These are phyloP conservation scores for Nycticorax nycticorax DNA, from an alignment of 2,113 vertebrate genomes.

Conservation along the genomic window DNA sequence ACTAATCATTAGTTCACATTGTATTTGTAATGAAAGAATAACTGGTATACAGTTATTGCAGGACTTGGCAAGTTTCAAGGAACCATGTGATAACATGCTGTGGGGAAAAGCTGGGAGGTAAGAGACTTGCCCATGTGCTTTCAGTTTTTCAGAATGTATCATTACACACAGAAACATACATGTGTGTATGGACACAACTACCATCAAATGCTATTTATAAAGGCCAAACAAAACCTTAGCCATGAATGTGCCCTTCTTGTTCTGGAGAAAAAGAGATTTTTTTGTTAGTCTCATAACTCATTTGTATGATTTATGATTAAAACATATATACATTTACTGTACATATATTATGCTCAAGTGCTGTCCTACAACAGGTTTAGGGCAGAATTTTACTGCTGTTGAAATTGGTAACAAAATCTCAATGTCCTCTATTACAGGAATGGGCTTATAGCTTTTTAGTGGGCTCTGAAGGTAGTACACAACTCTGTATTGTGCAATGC, in stretches of 20 bases:
- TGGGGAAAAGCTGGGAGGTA: not conserved
- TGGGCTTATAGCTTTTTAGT: not conserved
- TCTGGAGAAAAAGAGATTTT: not conserved
- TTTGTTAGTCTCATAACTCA: not conserved
- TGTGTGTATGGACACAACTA: not conserved
- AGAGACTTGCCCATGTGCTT: not conserved
- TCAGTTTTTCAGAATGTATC: not conserved
- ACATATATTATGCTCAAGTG: not conserved
- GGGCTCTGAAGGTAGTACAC: not conserved
- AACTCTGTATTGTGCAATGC: not conserved
- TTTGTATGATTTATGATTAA: not conserved
- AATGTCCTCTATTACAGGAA: not conserved
- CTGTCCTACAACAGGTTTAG: not conserved
- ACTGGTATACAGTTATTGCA: not conserved
- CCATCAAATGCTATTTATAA: not conserved
- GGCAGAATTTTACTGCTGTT: not conserved
- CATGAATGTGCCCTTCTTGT: not conserved
- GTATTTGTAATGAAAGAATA: not conserved
- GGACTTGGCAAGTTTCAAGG: not conserved
- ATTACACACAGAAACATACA: not conserved
- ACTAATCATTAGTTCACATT: not conserved
- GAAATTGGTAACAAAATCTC: not conserved
- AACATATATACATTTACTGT: not conserved
- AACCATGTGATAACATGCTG: not conserved
- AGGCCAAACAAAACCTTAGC: not conserved